Evolutionary conservation across 2,797 vertebrate species (phyloP).

Genomic region (Pseudochirops corinnae): DNA sequence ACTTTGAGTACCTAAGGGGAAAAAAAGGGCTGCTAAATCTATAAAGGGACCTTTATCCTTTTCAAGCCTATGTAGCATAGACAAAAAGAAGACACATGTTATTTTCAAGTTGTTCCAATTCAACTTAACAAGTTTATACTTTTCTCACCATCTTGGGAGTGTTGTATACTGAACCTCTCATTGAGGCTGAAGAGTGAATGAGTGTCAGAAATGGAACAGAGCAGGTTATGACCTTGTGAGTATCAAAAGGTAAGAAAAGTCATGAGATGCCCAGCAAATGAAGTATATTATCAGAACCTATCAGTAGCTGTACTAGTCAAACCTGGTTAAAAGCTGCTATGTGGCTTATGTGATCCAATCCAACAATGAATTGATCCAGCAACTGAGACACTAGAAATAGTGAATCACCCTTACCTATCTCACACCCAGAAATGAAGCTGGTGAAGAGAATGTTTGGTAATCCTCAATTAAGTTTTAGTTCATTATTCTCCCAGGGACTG

Average conservation of each 20-base stretch:
- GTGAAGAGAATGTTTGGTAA: too few species aligned
- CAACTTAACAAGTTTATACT: background rate
- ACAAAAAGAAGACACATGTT: background rate
- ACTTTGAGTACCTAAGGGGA: background rate
- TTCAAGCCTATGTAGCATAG: background rate
- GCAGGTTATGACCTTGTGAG: background rate
- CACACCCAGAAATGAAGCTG: background rate
- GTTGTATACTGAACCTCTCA: background rate
- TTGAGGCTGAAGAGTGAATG: background rate
- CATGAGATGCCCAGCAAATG: too few species aligned
- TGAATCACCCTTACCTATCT: background rate
- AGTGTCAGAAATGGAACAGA: background rate
- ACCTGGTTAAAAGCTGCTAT: background rate
- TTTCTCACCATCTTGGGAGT: background rate
- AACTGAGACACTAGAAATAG: too few species aligned
- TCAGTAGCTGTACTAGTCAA: background rate
- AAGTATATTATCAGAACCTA: too few species aligned
- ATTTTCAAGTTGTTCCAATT: background rate
- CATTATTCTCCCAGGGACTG: background rate
- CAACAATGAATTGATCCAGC: too few species aligned
- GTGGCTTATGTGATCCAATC: too few species aligned
- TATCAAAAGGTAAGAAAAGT: too few species aligned
- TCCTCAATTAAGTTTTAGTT: background rate
- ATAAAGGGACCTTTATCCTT: background rate
- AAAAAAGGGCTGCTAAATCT: background rate